Percentiles rank a stretch among this genome's conserved stretches.
Conservation (phyloP, 2,888 invertebrate genomes). For the Pyrochroa serraticornis region DNA sequence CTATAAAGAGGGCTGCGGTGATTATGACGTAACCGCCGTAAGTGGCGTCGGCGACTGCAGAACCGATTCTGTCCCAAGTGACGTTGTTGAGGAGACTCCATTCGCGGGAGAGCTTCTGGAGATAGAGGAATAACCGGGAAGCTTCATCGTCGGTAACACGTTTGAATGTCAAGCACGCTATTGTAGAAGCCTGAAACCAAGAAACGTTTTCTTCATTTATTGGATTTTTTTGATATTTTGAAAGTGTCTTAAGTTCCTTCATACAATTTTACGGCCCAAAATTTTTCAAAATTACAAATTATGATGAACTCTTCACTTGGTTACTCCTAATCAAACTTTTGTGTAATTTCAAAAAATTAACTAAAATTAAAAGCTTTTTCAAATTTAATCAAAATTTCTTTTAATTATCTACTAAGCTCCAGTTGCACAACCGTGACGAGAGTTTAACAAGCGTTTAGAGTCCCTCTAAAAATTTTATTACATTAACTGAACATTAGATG, state of each 20-base stretch:
- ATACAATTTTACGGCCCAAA: too few species aligned
- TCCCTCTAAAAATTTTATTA: too few species aligned
- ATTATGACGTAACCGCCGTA: slow-evolving; percentile 76
- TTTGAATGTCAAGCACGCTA: slow-evolving; percentile 71
- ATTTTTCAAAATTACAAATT: too few species aligned
- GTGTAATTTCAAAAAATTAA: too few species aligned
- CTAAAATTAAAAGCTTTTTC: too few species aligned
- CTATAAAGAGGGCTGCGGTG: slow-evolving; percentile 70
- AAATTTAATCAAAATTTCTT: too few species aligned
- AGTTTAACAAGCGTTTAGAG: too few species aligned
- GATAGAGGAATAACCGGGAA: slow-evolving; percentile 68
- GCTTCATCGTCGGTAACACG: slow-evolving; percentile 77
- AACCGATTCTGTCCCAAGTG: slow-evolving; percentile 74
- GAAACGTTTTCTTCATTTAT: neutral
- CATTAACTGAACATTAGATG: too few species aligned
- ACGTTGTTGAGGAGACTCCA: slow-evolving; percentile 77
- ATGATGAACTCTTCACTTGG: too few species aligned
- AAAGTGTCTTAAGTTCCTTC: neutral
- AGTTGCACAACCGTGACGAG: too few species aligned
- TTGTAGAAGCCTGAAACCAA: slow-evolving; percentile 65
- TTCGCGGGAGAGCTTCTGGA: slow-evolving; percentile 75
- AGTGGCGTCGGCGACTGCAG: slow-evolving; percentile 69
- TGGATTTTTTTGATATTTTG: neutral
- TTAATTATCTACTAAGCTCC: too few species aligned
- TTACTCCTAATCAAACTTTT: too few species aligned